These are phyloP conservation scores for Pipistrellus pygmaeus DNA, from an alignment of 2,797 vertebrate genomes.

Conservation along the genomic window DNA sequence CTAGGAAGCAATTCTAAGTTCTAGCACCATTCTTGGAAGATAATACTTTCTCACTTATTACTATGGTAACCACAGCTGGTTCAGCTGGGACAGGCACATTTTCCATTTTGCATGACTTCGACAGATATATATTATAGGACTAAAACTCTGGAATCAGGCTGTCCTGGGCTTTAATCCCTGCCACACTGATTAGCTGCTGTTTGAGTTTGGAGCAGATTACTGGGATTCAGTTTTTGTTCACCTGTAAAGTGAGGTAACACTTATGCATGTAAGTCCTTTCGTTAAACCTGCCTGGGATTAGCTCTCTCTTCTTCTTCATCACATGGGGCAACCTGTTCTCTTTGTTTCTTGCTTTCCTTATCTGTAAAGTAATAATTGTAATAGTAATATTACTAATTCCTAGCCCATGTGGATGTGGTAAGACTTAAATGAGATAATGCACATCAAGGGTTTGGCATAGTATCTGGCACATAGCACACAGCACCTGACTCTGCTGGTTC, in stretches of 20 bases:
- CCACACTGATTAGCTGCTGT: neutral
- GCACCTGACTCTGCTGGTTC: conserved; percentile 5
- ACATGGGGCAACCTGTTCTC: neutral
- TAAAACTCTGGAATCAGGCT: neutral
- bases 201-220: neutral
- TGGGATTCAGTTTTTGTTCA: conserved; percentile 17
- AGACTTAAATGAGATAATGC: conserved; percentile 51
- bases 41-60: neutral
- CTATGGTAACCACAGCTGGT: neutral
- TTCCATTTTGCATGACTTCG: neutral
- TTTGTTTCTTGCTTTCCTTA: conserved; percentile 52
- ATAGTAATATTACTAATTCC: neutral
- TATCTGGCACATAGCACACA: neutral
- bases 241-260: neutral
- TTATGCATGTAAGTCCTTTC: neutral
- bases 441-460: neutral
- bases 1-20: neutral
- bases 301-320: neutral
- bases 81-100: neutral
- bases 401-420: neutral
- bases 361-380: neutral
- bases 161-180: neutral
- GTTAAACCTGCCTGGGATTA: conserved; percentile 25
- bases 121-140: neutral
- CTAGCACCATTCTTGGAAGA: neutral